Base-by-base conservation (phyloP, 2,797 vertebrate species). In the Poecilia picta region DNA sequence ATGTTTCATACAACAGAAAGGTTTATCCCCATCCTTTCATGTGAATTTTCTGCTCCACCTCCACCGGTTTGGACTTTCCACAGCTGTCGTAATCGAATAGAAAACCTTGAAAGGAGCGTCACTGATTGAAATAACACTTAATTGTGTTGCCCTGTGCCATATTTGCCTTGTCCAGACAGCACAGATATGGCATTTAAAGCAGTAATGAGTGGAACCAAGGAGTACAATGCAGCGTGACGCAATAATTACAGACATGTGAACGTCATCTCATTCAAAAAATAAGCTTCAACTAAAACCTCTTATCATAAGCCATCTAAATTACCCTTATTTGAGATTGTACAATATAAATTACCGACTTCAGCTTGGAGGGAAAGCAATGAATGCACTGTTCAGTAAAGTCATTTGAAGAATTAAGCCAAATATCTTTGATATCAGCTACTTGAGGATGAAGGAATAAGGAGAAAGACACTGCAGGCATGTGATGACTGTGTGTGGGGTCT, bases 11-110 rank as follows among this genome's bases (percentile, higher is more conserved):
- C 90, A 85, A 89, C 78, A 87, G 92, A 89, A 85, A 78, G 91
- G 89, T 87, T 92, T 91, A 92, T 91, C 93, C 89, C 90, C 92
- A 80, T 83, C 80, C 90, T 94, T 94, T 95, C 92, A 91, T 93
- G 95, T 95, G 83, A 94, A 94, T 96, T 95, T 96, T 94, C 91
- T 93, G 94, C 94, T 94, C 82, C 89, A 82, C 77, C 79, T 95
- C 94, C 89, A 93, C 1, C 31, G 47, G 90, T 88, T 83, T 79
- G 85, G 84, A 80, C 85, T 84, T 84, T 91, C 83, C 88, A 88
- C 88, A 88, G 90, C 91, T 92, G 87, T 89, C 88, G 4, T 87
- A 90, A 93, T 93, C 91, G 85, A 85, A 93, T 80, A 83, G 86
- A 85, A 89, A 92, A 85, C 84, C 85, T 89, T 88, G 83, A 90